Conservation (phyloP, 1,140 invertebrate genomes). For the Drosophila seguyi region DNA sequence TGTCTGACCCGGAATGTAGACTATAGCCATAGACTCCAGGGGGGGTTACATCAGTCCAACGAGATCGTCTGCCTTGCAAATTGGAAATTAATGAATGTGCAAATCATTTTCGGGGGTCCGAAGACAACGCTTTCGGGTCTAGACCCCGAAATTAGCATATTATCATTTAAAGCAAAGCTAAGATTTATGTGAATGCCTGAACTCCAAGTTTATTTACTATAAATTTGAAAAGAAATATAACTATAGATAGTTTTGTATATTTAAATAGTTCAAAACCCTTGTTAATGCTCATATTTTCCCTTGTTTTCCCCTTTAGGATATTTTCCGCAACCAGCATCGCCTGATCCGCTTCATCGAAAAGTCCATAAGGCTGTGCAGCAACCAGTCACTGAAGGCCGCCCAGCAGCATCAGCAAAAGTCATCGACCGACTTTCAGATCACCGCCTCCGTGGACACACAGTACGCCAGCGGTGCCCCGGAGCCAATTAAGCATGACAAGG, state of each 20-base stretch:
- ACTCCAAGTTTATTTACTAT: background rate
- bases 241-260: no score
- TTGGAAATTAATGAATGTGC: constrained; percentile 38
- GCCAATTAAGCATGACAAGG: constrained; percentile 76
- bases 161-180: background rate
- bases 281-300: background rate
- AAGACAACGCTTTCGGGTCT: constrained; percentile 24
- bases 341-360: constrained; percentile 82
- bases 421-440: constrained; percentile 71
- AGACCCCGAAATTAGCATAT: constrained; percentile 40
- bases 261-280: background rate
- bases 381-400: constrained; percentile 70
- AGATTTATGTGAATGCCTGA: background rate
- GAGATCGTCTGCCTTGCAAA: constrained; percentile 47
- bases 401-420: constrained; percentile 50
- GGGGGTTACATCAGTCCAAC: constrained; percentile 34
- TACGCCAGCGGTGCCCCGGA: constrained; percentile 69
- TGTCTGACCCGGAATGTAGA: constrained; percentile 38
- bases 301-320: constrained; percentile 62
- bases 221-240: background rate
- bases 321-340: constrained; percentile 83
- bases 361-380: constrained; percentile 82
- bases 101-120: constrained; percentile 37
- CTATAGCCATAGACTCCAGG: background rate
- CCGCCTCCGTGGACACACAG: constrained; percentile 61